These are phyloP conservation scores for Oncorhynchus keta DNA, from an alignment of 2,113 vertebrate species.

Conservation along the genomic window DNA sequence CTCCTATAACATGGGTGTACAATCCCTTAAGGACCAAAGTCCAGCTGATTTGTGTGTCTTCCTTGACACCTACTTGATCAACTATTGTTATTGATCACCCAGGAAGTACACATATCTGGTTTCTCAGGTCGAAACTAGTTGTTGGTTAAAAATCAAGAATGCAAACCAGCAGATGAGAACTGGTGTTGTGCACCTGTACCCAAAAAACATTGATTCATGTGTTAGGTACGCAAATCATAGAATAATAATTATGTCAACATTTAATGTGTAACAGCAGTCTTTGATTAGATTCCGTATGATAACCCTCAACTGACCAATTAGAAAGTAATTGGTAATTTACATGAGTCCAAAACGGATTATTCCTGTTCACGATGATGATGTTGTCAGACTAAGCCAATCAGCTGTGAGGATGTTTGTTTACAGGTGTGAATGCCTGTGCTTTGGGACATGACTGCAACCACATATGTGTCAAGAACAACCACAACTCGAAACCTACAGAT, in stretches of 20 bases:
- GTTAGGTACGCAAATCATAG: neutral
- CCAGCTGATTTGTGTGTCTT: too few species aligned
- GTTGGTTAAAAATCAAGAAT: too few species aligned
- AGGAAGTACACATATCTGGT: too few species aligned
- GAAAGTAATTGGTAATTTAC: constrained; percentile 18
- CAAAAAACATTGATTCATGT: too few species aligned
- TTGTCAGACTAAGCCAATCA: constrained; percentile 44
- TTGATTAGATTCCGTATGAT: neutral
- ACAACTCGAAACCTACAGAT: constrained; percentile 28
- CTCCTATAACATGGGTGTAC: too few species aligned
- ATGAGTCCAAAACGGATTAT: neutral
- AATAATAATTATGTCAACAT: neutral
- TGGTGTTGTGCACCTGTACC: too few species aligned
- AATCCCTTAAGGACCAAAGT: too few species aligned
- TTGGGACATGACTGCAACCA: constrained; percentile 79
- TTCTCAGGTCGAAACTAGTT: too few species aligned
- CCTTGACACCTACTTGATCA: too few species aligned
- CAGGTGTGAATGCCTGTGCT: constrained; percentile 75
- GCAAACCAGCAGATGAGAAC: too few species aligned
- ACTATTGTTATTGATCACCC: too few species aligned
- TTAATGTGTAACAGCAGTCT: neutral
- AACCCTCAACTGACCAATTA: neutral
- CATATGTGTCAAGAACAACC: constrained; percentile 69
- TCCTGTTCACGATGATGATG: neutral
- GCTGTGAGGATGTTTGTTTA: constrained; percentile 44